phyloP scores from a whole-genome alignment of 92 coral and sea anemone genomes.

The Diadumene lineata region DNA sequence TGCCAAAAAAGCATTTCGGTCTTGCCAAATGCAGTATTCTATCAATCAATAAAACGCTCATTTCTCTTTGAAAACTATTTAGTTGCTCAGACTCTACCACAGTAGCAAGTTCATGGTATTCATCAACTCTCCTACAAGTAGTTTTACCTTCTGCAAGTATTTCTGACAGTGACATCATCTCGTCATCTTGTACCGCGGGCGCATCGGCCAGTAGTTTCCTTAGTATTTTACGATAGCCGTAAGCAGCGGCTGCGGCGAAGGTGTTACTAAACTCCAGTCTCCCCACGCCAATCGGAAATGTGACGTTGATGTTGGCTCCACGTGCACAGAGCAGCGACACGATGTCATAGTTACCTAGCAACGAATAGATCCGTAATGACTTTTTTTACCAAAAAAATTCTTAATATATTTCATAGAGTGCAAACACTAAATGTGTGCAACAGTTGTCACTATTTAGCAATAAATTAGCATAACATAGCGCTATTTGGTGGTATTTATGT shows the following conservation, averaged over 20 bases:
- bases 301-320: slow-evolving; percentile 71
- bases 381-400: too few relatives aligned
- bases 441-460: too few relatives aligned
- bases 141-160: slow-evolving; percentile 70
- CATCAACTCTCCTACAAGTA: background rate
- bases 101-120: background rate
- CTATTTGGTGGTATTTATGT: too few relatives aligned
- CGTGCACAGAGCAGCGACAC: slow-evolving; percentile 63
- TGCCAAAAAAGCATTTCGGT: too few relatives aligned
- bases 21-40: too few relatives aligned
- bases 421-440: too few relatives aligned
- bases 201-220: slow-evolving; percentile 79
- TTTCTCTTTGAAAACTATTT: too few relatives aligned
- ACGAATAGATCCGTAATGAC: background rate
- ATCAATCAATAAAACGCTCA: too few relatives aligned
- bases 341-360: slow-evolving; percentile 71
- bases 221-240: slow-evolving; percentile 69
- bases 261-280: slow-evolving; percentile 70
- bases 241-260: slow-evolving; percentile 83
- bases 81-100: too few relatives aligned
- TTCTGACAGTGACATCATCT: slow-evolving; percentile 82
- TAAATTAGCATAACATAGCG: too few relatives aligned
- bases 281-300: slow-evolving; percentile 55
- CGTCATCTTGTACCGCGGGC: slow-evolving; percentile 56
- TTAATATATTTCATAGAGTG: too few relatives aligned